These are phyloP conservation scores for Apostichopus californicus DNA, from an alignment of 35 echinoderm and acorn worm species.

Conservation along the genomic window DNA sequence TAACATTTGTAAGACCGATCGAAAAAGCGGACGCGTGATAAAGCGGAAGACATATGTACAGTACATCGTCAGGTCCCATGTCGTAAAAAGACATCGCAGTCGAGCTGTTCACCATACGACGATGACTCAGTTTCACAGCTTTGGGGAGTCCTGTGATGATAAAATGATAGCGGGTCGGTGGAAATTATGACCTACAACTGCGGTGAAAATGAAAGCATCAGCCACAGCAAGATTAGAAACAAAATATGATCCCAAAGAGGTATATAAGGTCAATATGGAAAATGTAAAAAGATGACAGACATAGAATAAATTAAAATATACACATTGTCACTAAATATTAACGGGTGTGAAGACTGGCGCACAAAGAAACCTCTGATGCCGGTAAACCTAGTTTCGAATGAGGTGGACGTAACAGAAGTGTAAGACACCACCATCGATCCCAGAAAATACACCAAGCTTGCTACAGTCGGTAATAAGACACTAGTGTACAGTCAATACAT, in stretches of 20 bases:
- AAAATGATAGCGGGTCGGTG: not conserved
- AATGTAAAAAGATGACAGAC: no score
- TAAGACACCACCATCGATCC: no score
- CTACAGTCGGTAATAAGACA: no score
- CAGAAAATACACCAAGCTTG: no score
- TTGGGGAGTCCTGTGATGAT: not conserved
- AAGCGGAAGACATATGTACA: slow-evolving; percentile 9
- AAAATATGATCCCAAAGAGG: not conserved
- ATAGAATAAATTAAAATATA: no score
- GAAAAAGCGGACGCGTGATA: slow-evolving; percentile 74
- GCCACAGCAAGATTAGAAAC: not conserved
- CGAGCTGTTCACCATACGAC: not conserved
- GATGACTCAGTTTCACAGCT: not conserved
- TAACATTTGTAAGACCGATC: slow-evolving; percentile 37
- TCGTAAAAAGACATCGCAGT: not conserved
- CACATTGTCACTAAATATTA: no score
- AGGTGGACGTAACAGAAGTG: no score
- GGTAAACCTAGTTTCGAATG: no score
- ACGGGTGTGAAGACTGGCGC: no score
- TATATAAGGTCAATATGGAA: no score
- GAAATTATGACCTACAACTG: not conserved
- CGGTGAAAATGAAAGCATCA: not conserved
- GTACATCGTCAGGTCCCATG: not conserved
- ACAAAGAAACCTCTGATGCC: no score
- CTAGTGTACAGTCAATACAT: no score